Conservation (phyloP, 1,140 invertebrate species). For the Bemisia tabaci region DNA sequence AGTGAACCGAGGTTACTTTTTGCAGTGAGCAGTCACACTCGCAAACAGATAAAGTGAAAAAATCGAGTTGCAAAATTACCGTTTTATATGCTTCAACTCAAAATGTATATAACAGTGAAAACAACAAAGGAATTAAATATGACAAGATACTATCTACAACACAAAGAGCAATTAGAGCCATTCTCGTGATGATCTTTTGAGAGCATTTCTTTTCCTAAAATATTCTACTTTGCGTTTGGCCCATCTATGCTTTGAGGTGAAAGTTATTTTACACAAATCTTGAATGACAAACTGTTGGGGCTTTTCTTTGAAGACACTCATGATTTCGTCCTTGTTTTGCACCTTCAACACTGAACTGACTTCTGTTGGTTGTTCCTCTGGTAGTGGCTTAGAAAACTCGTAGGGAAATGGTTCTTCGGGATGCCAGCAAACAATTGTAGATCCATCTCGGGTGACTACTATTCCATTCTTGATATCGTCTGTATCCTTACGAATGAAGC, state of each 20-base stretch:
- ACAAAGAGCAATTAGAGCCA: no score
- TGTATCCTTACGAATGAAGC: background rate
- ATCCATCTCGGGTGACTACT: slow-evolving; percentile 52
- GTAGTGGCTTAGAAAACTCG: slow-evolving; percentile 60
- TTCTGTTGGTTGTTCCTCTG: slow-evolving; percentile 30
- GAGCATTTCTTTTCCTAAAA: no score
- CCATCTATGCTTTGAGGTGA: slow-evolving; percentile 69
- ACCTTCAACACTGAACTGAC: slow-evolving; percentile 44
- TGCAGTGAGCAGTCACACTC: no score
- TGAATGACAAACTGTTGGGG: slow-evolving; percentile 42
- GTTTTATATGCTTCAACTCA: no score
- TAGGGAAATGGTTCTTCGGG: slow-evolving; percentile 69
- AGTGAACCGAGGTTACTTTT: no score
- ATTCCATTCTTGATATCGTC: slow-evolving; percentile 24
- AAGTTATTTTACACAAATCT: slow-evolving; percentile 56
- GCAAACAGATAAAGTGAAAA: no score
- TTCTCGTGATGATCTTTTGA: no score
- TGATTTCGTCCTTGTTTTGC: slow-evolving; percentile 41
- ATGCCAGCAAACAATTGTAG: slow-evolving; percentile 74
- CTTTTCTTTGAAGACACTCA: slow-evolving; percentile 48
- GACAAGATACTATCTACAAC: no score
- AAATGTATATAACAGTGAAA: no score
- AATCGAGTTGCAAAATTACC: no score
- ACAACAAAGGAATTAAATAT: no score
- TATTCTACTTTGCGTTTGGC: slow-evolving; percentile 51